These are phyloP conservation scores for Daboia siamensis DNA, from an alignment of 2,113 vertebrate species.

Conservation along the genomic window DNA sequence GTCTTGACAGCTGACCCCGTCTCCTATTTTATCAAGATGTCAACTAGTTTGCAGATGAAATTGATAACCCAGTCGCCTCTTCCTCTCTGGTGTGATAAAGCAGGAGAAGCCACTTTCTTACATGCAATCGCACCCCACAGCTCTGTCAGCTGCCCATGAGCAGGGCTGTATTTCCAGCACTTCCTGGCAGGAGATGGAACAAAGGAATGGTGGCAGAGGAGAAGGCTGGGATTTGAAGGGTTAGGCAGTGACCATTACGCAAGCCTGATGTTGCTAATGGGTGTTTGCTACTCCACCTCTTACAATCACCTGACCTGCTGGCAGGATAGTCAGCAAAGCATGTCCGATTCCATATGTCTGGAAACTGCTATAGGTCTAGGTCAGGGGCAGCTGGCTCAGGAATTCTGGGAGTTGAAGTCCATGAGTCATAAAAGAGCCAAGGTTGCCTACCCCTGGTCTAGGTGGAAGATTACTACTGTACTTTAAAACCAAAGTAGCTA, in stretches of 20 bases:
- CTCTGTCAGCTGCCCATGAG: neutral
- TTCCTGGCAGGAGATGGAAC: neutral
- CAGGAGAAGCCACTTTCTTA: neutral
- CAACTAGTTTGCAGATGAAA: neutral
- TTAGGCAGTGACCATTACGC: neutral
- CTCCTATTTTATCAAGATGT: neutral
- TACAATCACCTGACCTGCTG: neutral
- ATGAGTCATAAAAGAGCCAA: too few relatives aligned
- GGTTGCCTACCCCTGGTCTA: too few relatives aligned
- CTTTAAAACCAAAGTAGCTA: too few relatives aligned
- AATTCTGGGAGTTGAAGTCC: too few relatives aligned
- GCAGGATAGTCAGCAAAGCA: neutral
- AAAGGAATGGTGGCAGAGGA: neutral
- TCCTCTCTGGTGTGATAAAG: neutral
- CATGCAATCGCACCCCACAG: neutral
- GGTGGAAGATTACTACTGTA: too few relatives aligned
- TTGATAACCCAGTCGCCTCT: neutral
- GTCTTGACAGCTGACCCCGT: neutral
- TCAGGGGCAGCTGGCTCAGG: too few relatives aligned
- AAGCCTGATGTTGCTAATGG: neutral
- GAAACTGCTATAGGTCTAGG: neutral
- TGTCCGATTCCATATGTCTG: neutral
- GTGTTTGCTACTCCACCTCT: neutral
- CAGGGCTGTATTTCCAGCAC: neutral
- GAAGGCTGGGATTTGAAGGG: neutral